Percentiles rank a stretch among this genome's conserved stretches.
phyloP scores from a whole-genome alignment of 2,888 invertebrate genomes.

The Phyto melanocephala region DNA sequence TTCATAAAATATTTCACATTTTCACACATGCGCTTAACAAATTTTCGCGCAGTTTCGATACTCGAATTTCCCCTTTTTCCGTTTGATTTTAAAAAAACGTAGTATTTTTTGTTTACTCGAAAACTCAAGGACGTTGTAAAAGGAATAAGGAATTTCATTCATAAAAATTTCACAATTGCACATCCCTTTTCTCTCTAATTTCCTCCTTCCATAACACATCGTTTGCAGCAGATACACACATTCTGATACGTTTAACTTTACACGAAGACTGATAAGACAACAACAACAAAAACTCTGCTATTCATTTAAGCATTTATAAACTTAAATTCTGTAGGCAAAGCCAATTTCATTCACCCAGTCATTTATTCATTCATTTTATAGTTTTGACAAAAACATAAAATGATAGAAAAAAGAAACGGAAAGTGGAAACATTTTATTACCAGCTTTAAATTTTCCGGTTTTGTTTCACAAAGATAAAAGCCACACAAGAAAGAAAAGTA shows the following conservation, averaged over 20 bases:
- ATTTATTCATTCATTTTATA: neutral
- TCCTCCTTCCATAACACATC: neutral
- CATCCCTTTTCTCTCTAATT: neutral
- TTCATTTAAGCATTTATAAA: neutral
- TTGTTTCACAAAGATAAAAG: neutral
- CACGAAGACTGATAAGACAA: too few relatives aligned
- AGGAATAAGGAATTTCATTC: slow-evolving; percentile 51
- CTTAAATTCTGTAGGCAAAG: neutral
- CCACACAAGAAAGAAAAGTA: neutral
- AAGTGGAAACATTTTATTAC: slow-evolving; percentile 11
- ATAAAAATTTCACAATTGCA: slow-evolving; percentile 45
- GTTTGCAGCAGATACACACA: slow-evolving; percentile 18
- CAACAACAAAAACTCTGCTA: too few relatives aligned
- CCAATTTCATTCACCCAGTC: neutral
- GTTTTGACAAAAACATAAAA: neutral
- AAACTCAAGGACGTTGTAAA: slow-evolving; percentile 17
- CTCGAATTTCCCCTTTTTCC: slow-evolving; percentile 45
- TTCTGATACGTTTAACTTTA: neutral
- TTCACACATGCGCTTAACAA: slow-evolving; percentile 32
- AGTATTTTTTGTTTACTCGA: neutral
- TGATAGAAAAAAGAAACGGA: neutral
- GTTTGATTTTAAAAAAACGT: neutral
- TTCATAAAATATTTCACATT: slow-evolving; percentile 48
- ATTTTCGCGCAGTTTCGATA: slow-evolving; percentile 32
- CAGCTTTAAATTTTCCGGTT: neutral